Evolutionary conservation across 2,888 invertebrate genomes (phyloP), one percentile per base, ranked within the genome.

Genomic region (Sesia apiformis): DNA sequence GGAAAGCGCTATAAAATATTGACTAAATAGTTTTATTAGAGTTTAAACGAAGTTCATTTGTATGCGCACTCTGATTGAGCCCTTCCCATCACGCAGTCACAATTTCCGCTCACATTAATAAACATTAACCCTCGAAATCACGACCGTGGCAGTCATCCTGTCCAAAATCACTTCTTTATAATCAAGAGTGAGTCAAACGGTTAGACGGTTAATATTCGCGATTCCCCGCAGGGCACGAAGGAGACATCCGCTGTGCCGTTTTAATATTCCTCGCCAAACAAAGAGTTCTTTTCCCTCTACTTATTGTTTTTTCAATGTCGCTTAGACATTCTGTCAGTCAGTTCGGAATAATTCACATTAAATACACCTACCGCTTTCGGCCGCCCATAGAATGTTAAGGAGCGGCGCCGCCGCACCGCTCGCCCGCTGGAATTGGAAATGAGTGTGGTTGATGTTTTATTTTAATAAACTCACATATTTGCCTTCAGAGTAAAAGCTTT

Each of bases 331-430:
- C 78, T 76, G 87, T 81, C 84, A 81, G 81, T 82, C 77, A 78
- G 78, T 76, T 76, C 65, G 70, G 78, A 80, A 84, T 85, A 84
- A 85, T 86, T 85, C 81, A 83, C 80, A 84, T 86, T 84, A 84
- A 84, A 81, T 76, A 81, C 80, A 84, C 85, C 85, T 80, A 83
- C 86, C 80, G 78, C 83, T 67, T 71, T 78, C 70, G 64, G 66
- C 65, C 70, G 66, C 73, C 69, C 68, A 63, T 72, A 77, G 83
- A 81, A 85, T 85, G 76, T 65, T 79, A 82, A 84, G 74, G 68
- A 73, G 67, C 65, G 72, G 69, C 70, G 61, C 74, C 74, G 23
- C 52, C 55, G 54, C 56, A 46, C 43, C 68, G 66, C 69, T 73
- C 74, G 69, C 71, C 69, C 70, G 58, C 69, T 72, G 66, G 84